Evolutionary conservation across 2,888 invertebrate species (phyloP).

Genomic region (Carcina quercana): DNA sequence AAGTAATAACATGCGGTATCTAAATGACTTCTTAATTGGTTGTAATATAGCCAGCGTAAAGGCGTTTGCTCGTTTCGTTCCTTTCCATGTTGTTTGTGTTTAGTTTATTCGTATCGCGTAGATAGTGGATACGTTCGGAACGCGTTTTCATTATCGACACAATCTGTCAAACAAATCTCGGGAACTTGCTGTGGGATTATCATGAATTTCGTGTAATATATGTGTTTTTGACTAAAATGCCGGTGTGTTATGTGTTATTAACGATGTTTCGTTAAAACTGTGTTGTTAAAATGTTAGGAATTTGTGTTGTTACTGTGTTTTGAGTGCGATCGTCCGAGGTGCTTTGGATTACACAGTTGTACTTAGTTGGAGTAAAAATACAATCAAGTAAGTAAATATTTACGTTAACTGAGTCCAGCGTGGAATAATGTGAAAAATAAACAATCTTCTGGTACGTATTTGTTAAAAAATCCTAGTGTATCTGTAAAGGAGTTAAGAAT

Average conservation of each 20-base stretch:
- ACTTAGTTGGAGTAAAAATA: conserved; percentile 55
- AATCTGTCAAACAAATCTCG: conserved; percentile 52
- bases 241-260: conserved; percentile 38
- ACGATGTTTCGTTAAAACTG: conserved; percentile 34
- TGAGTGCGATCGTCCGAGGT: conserved; percentile 41
- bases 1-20: too few relatives aligned
- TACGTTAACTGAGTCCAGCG: conserved; percentile 31
- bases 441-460: too few relatives aligned
- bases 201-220: conserved; percentile 36
- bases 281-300: conserved; percentile 54
- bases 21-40: too few relatives aligned
- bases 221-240: conserved; percentile 29
- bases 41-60: conserved; percentile 29
- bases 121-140: conserved; percentile 47
- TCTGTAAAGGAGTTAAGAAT: too few relatives aligned
- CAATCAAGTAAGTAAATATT: conserved; percentile 67
- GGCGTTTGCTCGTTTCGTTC: conserved; percentile 21
- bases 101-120: conserved; percentile 52
- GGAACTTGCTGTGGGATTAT: conserved; percentile 32
- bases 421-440: too few relatives aligned
- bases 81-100: conserved; percentile 25
- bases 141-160: conserved; percentile 48
- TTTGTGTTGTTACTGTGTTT: conserved; percentile 52
- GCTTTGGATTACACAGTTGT: conserved; percentile 47
- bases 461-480: too few relatives aligned